Conservation (phyloP, 2,888 invertebrate genomes). For the Mythimna vitellina region DNA sequence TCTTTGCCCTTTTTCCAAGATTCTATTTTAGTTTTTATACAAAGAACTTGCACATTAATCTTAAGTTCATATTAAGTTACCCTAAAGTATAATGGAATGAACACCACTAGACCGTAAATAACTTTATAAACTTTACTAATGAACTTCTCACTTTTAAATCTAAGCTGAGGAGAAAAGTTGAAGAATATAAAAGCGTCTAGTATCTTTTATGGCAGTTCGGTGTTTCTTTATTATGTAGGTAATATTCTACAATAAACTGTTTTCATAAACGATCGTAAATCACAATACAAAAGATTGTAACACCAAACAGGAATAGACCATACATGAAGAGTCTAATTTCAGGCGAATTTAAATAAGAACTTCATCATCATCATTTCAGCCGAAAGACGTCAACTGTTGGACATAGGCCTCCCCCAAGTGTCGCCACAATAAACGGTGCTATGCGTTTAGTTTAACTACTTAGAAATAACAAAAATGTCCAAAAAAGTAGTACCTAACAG, state of each 20-base stretch:
- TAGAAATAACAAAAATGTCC: slow-evolving; percentile 6
- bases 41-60: neutral
- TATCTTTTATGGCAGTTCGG: neutral
- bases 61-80: slow-evolving; percentile 10
- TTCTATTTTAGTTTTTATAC: neutral
- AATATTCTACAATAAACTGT: neutral
- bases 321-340: slow-evolving; percentile 1
- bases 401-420: no score
- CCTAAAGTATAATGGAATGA: slow-evolving; percentile 8
- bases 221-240: neutral
- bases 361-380: no score
- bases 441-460: no score
- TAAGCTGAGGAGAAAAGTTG: neutral
- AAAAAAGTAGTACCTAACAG: slow-evolving; percentile 1
- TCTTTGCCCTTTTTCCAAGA: no score
- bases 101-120: slow-evolving; percentile 13
- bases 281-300: neutral
- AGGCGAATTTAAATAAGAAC: neutral
- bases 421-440: no score
- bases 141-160: slow-evolving; percentile 28
- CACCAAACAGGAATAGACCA: no score
- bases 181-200: neutral
- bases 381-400: no score
- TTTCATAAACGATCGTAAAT: neutral
- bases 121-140: slow-evolving; percentile 37